Evolutionary conservation across 2,113 vertebrate genomes (phyloP).

Genomic region (Pachycephala philippinensis): DNA sequence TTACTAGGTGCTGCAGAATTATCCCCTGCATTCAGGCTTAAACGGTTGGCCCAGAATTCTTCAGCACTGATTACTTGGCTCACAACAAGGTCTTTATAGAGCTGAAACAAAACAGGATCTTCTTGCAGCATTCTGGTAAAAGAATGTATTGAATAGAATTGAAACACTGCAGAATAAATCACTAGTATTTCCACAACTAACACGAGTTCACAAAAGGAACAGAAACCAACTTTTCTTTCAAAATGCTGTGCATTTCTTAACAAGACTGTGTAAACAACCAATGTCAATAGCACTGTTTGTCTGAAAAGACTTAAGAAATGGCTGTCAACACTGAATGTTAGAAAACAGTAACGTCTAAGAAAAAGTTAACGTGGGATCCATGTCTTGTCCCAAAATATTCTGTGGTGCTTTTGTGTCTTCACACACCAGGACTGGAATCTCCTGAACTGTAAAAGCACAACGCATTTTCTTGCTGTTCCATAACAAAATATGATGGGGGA

Average conservation of each 20-base stretch:
- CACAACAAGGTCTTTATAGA: constrained; percentile 98
- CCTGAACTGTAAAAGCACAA: not conserved
- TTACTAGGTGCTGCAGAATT: constrained; percentile 76
- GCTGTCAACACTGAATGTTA: not conserved
- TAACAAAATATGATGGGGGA: not conserved
- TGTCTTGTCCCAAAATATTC: not conserved
- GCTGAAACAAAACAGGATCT: constrained; percentile 96
- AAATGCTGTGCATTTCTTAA: not conserved
- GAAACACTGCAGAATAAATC: constrained; percentile 53
- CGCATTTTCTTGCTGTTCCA: not conserved
- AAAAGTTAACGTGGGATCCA: not conserved
- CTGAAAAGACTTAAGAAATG: not conserved
- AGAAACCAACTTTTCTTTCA: constrained; percentile 12
- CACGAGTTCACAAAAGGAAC: not conserved
- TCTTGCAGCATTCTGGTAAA: constrained; percentile 94
- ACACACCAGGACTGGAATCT: not conserved
- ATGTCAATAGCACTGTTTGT: not conserved
- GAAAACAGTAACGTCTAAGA: not conserved
- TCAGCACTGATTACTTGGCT: constrained; percentile 98
- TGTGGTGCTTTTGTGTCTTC: not conserved
- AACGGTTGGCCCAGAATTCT: constrained; percentile 96
- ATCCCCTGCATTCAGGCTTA: constrained; percentile 83
- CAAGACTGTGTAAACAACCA: not conserved
- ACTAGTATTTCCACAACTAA: constrained; percentile 30
- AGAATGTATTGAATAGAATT: constrained; percentile 65